phyloP scores from a whole-genome alignment of 2,888 invertebrate species.

The Cremastinae sp. region DNA sequence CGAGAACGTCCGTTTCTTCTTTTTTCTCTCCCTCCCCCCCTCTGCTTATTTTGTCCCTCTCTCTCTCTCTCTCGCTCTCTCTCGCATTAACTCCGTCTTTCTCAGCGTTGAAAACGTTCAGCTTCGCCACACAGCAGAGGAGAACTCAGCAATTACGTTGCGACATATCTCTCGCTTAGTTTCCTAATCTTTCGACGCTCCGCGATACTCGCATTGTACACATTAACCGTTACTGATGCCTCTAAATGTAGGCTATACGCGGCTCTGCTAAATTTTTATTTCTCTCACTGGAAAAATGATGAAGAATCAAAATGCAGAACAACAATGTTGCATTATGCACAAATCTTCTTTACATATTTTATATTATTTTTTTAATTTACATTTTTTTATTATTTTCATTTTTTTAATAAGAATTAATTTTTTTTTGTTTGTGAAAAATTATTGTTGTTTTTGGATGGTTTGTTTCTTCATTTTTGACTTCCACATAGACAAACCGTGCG shows the following conservation, averaged over 20 bases:
- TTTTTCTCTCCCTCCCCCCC: slow-evolving; percentile 12
- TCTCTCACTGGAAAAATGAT: too few relatives aligned
- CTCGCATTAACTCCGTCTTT: slow-evolving; percentile 16
- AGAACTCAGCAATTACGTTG: slow-evolving; percentile 61
- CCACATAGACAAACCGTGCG: too few relatives aligned
- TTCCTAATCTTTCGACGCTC: slow-evolving; percentile 56
- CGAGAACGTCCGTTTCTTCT: slow-evolving; percentile 33
- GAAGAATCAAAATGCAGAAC: too few relatives aligned
- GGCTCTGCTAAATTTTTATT: slow-evolving; percentile 21
- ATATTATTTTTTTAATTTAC: too few relatives aligned
- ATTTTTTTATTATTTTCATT: too few relatives aligned
- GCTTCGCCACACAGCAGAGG: slow-evolving; percentile 39
- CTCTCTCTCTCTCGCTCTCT: slow-evolving; percentile 23
- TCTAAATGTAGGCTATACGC: slow-evolving; percentile 22
- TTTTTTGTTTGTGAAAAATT: too few relatives aligned
- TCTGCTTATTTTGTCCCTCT: slow-evolving; percentile 21
- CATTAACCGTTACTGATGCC: slow-evolving; percentile 36
- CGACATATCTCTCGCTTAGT: slow-evolving; percentile 56
- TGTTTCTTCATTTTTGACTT: background rate
- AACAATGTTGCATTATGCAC: too few relatives aligned
- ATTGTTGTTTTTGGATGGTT: background rate
- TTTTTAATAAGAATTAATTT: too few relatives aligned
- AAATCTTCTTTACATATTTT: too few relatives aligned
- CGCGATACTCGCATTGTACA: slow-evolving; percentile 47
- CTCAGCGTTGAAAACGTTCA: slow-evolving; percentile 27